Evolutionary conservation across 23 tunicate genomes (phyloP).

Genomic region (Phallusia fumigata): DNA sequence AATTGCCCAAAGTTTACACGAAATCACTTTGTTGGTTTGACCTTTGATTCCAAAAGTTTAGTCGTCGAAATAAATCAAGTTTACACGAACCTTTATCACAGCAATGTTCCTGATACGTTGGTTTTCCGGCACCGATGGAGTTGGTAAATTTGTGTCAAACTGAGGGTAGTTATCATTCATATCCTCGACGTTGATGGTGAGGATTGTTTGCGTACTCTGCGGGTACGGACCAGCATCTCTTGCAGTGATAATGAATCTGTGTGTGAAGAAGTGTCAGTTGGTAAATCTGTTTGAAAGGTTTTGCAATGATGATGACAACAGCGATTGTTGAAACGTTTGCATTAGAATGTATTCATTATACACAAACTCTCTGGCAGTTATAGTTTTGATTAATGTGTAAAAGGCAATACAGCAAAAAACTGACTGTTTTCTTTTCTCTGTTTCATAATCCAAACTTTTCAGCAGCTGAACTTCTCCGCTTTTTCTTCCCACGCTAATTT

Average conservation of each 20-base stretch:
- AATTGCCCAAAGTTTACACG: too few species aligned
- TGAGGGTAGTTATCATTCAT: slow-evolving; percentile 65
- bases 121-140: slow-evolving; percentile 30
- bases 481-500: slow-evolving; percentile 29
- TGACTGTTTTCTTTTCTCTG: slow-evolving; percentile 35
- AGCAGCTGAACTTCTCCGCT: slow-evolving; percentile 41
- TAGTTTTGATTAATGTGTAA: too few species aligned
- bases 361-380: too few species aligned
- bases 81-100: slow-evolving; percentile 11
- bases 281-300: too few species aligned
- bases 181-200: slow-evolving; percentile 44
- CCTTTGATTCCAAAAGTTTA: too few species aligned
- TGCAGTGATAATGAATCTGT: slow-evolving; percentile 36
- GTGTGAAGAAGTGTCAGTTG: neutral
- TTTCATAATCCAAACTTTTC: slow-evolving; percentile 45
- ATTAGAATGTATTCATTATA: too few species aligned
- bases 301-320: too few species aligned
- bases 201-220: slow-evolving; percentile 15
- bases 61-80: too few species aligned
- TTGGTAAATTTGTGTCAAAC: slow-evolving; percentile 7
- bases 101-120: neutral
- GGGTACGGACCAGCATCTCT: slow-evolving; percentile 21
- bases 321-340: too few species aligned
- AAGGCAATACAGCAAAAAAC: too few species aligned
- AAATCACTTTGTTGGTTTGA: too few species aligned